Evolutionary conservation across 2,113 vertebrate species (phyloP), one percentile per base, ranked within the genome.

Genomic region (Callopanchax toddi): DNA sequence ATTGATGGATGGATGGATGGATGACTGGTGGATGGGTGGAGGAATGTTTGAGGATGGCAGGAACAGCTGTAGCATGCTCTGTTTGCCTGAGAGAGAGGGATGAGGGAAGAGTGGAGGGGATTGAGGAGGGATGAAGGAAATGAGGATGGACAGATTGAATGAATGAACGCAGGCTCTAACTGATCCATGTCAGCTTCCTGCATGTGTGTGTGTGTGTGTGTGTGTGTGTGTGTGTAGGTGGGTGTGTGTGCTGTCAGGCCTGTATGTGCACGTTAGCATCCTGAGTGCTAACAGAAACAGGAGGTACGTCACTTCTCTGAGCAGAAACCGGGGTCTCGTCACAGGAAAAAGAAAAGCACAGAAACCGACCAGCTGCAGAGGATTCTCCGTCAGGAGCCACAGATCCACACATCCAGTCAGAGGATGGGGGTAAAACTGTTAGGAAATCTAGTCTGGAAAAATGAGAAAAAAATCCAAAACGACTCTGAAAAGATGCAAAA

Each of bases 61-160:
- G 57, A 83, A 82, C 85, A 85, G 80, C 79, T 82, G 83, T 73
- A 79, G 81, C 64, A 54, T 77, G 80, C 3, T 60, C 74, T 37
- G 61, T 36, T 51, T 59, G 55, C 51, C 59, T 51, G 21, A 29
- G 46, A 60, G 59, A 48, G 59, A n/a, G 59, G 37, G 67, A 29
- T 55, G 25, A 20, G 22, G 48, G 12, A 49, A 50, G 22, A 13
- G 8, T 0, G 4, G 51, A 63, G 21, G n/a, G 12, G 29, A 43
- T 32, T 36, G 37, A 23, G 34, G 37, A 50, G 39, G 46, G 51
- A 55, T 36, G 51, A 42, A 52, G 12, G 44, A 37, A 11, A 25
- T 10, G 54, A 68, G 56, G 70, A 64, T 71, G 75, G 60, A 76
- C 48, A 34, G 76, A 79, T 2, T 56, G 51, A 61, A 65, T 17